Evolutionary conservation across 2,888 invertebrate genomes (phyloP).

Genomic region (Cantharis rustica): DNA sequence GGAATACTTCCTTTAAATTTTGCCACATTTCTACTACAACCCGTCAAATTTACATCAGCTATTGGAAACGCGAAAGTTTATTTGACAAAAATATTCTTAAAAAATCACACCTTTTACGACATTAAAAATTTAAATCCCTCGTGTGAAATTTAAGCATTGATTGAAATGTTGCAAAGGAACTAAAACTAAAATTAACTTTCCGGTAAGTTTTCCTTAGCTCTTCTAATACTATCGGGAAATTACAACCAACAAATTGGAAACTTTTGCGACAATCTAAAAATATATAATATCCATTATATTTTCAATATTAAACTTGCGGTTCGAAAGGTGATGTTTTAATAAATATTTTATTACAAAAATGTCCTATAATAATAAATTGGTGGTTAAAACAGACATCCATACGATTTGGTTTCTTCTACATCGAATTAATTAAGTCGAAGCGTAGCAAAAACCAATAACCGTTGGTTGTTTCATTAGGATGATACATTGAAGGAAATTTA

Average conservation of each 20-base stretch:
- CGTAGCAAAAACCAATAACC: too few relatives aligned
- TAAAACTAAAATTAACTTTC: not conserved
- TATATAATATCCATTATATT: not conserved
- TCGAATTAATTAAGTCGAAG: too few relatives aligned
- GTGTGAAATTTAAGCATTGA: not conserved
- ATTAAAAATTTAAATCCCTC: not conserved
- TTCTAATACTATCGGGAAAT: not conserved
- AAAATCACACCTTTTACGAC: not conserved
- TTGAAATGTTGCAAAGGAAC: not conserved
- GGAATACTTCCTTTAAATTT: not conserved
- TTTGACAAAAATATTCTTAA: not conserved
- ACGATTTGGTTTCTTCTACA: too few relatives aligned
- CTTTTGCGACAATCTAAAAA: not conserved
- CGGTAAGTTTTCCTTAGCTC: not conserved
- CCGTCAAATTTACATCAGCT: not conserved
- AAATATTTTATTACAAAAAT: not conserved
- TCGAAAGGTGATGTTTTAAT: not conserved
- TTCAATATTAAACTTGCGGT: not conserved
- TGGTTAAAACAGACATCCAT: too few relatives aligned
- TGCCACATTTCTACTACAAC: not conserved
- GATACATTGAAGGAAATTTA: too few relatives aligned
- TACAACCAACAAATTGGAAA: not conserved
- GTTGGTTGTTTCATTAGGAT: too few relatives aligned
- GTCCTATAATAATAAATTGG: not conserved
- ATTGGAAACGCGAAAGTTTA: not conserved